A percentile compares a stretch with the other conserved stretches of the same genome.
These are phyloP conservation scores for Lepus americanus DNA, from an alignment of 2,113 vertebrate species.

Conservation along the genomic window DNA sequence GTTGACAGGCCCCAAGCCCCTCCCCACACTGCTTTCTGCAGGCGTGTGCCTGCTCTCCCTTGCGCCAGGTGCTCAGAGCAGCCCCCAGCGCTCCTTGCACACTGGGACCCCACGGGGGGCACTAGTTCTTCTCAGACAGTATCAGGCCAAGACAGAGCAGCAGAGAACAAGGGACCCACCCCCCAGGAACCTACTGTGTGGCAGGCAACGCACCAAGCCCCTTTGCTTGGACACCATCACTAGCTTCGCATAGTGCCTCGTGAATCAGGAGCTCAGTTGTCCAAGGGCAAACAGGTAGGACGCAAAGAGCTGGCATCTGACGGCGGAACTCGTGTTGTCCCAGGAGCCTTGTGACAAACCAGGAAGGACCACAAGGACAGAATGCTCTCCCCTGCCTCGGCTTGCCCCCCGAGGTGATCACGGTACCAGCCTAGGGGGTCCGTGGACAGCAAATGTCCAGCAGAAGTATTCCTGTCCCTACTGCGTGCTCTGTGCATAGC, in stretches of 20 bases:
- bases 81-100: rapidly evolving
- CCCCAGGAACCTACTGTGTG: rapidly evolving
- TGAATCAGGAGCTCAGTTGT: neutral
- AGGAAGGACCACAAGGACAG: neutral
- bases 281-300: neutral
- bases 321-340: rapidly evolving
- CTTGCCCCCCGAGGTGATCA: neutral
- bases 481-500: too few relatives aligned
- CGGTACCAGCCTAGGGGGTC: rapidly evolving
- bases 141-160: too few relatives aligned
- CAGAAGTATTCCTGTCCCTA: too few relatives aligned
- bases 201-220: rapidly evolving
- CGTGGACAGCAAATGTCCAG: too few relatives aligned
- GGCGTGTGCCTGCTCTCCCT: too few relatives aligned
- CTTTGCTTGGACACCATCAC: too few relatives aligned
- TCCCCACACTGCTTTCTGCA: neutral
- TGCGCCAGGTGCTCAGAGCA: rapidly evolving
- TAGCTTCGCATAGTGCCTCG: too few relatives aligned
- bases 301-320: neutral
- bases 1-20: rapidly evolving
- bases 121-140: neutral
- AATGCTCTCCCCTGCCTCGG: rapidly evolving
- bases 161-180: too few relatives aligned
- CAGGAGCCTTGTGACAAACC: rapidly evolving
- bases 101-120: rapidly evolving